Evolutionary conservation across 2,888 invertebrate genomes (phyloP).

Genomic region (Drosophila mulleri): DNA sequence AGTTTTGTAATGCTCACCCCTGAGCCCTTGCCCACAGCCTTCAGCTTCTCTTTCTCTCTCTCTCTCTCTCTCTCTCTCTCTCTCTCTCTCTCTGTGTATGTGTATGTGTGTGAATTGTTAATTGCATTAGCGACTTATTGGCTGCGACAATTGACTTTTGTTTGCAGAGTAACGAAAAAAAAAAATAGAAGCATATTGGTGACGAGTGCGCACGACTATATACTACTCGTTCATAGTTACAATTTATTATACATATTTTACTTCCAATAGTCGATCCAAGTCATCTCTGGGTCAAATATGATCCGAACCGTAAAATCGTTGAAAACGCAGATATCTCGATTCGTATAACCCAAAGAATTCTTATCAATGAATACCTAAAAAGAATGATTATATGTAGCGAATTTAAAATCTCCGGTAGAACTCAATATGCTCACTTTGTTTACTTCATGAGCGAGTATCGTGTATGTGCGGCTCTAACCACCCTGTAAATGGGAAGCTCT

Average conservation of each 20-base stretch:
- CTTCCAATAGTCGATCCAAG: background rate
- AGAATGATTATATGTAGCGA: background rate
- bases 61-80: background rate
- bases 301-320: background rate
- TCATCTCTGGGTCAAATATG: background rate
- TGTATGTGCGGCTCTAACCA: slow-evolving; percentile 24
- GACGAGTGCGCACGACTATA: background rate
- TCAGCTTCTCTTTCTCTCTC: slow-evolving; percentile 14
- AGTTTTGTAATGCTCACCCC: slow-evolving; percentile 57
- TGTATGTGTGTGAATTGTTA: slow-evolving; percentile 70
- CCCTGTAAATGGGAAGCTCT: slow-evolving; percentile 41
- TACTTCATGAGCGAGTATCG: slow-evolving; percentile 14
- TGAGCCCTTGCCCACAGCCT: slow-evolving; percentile 19
- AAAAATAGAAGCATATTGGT: background rate
- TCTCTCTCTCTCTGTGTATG: slow-evolving; percentile 30
- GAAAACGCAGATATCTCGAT: too few species aligned
- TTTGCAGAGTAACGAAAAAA: slow-evolving; percentile 38
- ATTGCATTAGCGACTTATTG: slow-evolving; percentile 80
- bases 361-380: background rate
- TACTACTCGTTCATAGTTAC: background rate
- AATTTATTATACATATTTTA: background rate
- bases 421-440: background rate
- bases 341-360: too few species aligned
- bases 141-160: slow-evolving; percentile 73
- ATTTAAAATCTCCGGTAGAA: background rate